Evolutionary conservation across 1,140 invertebrate species (phyloP).

Genomic region (Luehdorfia chinensis): DNA sequence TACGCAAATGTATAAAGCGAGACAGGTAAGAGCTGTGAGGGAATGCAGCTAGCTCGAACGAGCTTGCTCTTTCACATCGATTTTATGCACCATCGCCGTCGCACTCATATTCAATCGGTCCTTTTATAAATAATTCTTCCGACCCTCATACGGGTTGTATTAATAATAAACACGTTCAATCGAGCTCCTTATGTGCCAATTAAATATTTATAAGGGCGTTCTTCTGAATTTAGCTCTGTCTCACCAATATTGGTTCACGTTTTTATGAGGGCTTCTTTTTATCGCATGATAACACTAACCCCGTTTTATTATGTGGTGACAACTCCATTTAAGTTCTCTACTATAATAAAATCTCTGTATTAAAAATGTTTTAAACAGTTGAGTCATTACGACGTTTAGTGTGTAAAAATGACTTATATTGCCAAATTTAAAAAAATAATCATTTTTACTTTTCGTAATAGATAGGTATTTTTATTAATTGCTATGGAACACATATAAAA

Average conservation of each 20-base stretch:
- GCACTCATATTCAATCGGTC: constrained; percentile 53
- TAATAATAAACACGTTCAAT: constrained; percentile 68
- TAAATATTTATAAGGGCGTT: constrained; percentile 58
- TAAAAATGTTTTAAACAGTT: too few relatives aligned
- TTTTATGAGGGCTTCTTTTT: constrained; percentile 10
- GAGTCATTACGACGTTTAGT: too few relatives aligned
- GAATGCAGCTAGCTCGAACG: constrained; percentile 38
- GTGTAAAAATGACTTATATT: too few relatives aligned
- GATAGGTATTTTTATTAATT: too few relatives aligned
- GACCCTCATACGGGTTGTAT: constrained; percentile 63
- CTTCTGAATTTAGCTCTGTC: constrained; percentile 23
- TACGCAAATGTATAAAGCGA: constrained; percentile 24
- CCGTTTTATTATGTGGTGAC: too few relatives aligned
- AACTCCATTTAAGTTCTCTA: too few relatives aligned
- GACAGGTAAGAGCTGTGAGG: constrained; percentile 38
- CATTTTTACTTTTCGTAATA: too few relatives aligned
- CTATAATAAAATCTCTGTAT: too few relatives aligned
- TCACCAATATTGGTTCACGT: constrained; percentile 7
- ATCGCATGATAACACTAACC: constrained; percentile 4
- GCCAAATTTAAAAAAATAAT: too few relatives aligned
- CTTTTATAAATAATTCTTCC: constrained; percentile 62
- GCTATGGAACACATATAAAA: too few relatives aligned
- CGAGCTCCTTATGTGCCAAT: constrained; percentile 55
- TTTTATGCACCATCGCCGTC: constrained; percentile 51
- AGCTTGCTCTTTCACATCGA: constrained; percentile 40